phyloP scores from a whole-genome alignment of 2,797 vertebrate species.

The Hafferia zeledoni region DNA sequence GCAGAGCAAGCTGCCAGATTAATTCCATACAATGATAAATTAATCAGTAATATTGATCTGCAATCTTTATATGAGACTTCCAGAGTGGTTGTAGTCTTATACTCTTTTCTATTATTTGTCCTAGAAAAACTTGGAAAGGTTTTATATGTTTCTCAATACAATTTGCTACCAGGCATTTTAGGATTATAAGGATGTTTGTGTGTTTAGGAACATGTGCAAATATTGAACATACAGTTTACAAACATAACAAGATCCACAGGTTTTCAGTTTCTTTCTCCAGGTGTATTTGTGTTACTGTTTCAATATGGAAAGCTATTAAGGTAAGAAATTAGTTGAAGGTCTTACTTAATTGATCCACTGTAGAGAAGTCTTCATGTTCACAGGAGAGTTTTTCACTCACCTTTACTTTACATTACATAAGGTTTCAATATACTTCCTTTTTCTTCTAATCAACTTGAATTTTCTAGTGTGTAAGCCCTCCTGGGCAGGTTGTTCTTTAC shows the following conservation, averaged over 20 bases:
- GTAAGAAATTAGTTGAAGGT: neutral
- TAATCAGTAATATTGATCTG: slow-evolving; percentile 11
- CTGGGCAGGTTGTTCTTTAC: neutral
- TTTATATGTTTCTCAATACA: neutral
- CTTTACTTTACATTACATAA: neutral
- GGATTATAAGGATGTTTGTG: neutral
- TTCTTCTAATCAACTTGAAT: neutral
- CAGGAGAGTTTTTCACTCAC: neutral
- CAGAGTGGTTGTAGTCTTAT: neutral
- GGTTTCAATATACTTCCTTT: neutral
- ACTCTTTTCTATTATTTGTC: neutral
- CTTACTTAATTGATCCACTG: neutral
- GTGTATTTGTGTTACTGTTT: neutral
- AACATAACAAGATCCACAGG: neutral
- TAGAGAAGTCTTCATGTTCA: neutral
- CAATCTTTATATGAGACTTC: neutral
- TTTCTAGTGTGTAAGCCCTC: neutral
- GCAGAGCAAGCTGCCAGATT: slow-evolving; percentile 3
- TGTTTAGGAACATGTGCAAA: neutral
- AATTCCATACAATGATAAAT: neutral
- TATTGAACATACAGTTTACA: neutral
- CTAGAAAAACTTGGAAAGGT: neutral
- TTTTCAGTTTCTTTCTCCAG: neutral
- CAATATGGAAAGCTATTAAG: neutral
- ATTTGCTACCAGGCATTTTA: neutral